Evolutionary conservation across 2,113 vertebrate genomes (phyloP), one percentile per base, ranked within the genome.

Genomic region (Trichechus manatus): DNA sequence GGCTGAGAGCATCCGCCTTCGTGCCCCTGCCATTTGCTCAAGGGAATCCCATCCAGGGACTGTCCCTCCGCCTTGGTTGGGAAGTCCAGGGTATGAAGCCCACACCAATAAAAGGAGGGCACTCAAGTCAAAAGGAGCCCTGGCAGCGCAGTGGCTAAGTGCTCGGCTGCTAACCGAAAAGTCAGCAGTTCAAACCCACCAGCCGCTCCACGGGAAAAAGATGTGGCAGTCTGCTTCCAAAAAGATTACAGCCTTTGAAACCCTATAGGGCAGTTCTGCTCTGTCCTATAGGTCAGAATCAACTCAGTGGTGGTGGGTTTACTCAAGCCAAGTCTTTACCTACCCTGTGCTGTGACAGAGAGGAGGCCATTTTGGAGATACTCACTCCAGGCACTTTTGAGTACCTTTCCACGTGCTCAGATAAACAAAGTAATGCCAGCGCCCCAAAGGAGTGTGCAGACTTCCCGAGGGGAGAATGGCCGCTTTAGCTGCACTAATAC

Each of bases 381-480:
- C 6, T 23, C 31, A 2, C 14, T 15, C 44, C 44, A 2, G 9
- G 78, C 36, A 42, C 36, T 20, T 13, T 11, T 39, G 36, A 47
- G 29, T 3, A 1, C 42, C 44, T 42, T 29, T 0, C 0, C 7
- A 56, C 2, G 13, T 29, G 42, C 23, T 27, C 7, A 9, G 5
- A 1, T 14, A 42, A 31, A 19, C 14, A 66, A 81, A 56, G 17
- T 4, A 19, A 25, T 8, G 7, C 36, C n/a, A 0, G 0, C 27
- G 17, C 1, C 25, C 53, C 0, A 9, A 7, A 66, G 25, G 79
- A 31, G 29, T 9, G 2, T 19, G 29, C 22, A 86, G 63, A 78
- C 44, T 5, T 22, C 19, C 1, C 7, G 4, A 70, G 13, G 5
- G 25, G 0, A 4, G 7, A 19, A 1, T 36, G 70, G 70, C 4